phyloP scores from a whole-genome alignment of 2,113 vertebrate genomes.

The Chloroceryle aenea region DNA sequence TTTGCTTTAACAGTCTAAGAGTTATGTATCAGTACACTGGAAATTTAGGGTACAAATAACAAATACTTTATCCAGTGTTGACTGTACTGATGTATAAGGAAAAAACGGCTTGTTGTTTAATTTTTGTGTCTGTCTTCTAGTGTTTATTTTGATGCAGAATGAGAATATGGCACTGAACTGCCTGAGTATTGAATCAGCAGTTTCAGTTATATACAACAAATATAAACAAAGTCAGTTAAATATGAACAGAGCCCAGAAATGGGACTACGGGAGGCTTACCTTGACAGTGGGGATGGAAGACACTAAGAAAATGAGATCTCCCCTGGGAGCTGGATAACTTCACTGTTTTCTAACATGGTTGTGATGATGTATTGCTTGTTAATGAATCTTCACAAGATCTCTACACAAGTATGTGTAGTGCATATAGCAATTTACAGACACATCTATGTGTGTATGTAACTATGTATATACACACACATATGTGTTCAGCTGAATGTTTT shows the following conservation, averaged over 20 bases:
- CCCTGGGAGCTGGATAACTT: background rate
- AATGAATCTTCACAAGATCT: background rate
- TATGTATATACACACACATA: background rate
- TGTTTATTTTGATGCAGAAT: background rate
- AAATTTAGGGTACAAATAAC: background rate
- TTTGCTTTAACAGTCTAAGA: background rate
- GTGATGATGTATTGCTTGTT: background rate
- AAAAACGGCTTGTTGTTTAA: background rate
- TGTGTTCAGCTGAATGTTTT: background rate
- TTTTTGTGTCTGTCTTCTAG: background rate
- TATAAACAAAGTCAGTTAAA: background rate
- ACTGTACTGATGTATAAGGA: background rate
- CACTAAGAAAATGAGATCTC: background rate
- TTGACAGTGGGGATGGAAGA: background rate
- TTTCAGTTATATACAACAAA: background rate
- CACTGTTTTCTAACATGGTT: background rate
- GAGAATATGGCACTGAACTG: background rate
- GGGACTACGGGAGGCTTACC: background rate
- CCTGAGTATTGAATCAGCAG: background rate
- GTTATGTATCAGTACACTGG: background rate
- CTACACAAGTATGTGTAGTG: background rate
- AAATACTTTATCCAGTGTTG: background rate
- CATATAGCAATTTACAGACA: background rate
- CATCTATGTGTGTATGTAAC: rapidly evolving
- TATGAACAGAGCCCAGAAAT: rapidly evolving